Base-by-base conservation (phyloP, 2,797 vertebrate species). In the Sebastes nivosus region DNA sequence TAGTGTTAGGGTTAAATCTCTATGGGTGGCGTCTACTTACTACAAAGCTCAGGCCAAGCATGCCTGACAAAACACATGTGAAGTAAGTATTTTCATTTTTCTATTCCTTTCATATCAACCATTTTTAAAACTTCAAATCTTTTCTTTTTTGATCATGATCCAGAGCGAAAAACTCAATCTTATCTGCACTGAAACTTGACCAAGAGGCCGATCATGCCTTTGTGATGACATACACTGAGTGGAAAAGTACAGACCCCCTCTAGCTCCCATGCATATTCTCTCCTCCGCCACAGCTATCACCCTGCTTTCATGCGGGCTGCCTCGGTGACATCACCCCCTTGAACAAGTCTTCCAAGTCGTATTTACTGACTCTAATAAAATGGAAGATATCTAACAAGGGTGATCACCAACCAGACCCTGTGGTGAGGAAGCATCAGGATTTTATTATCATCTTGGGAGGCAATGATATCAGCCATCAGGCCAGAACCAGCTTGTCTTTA, bases 201-300 rank as follows among this genome's bases (percentile, higher is more conserved):
- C 89, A 82, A 79, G 81, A 72, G 81, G 87, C 89, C 79, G 34
- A 91, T 93, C 89, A 91, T 94, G 82, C 93, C 89, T 94, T 87
- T 87, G 89, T 74, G 90, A 92, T 94, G 93, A 94, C 93, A 94
- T 84, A 85, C 32, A 74, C 82, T 36, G 16, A 92, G 89, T 93
- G 93, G 93, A 94, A 94, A 95, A 93, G 87, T 93, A 94, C 94
- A 93, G 90, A 90, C 88, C 88, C 91, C 90, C 82, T 81, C 80
- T 58, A 81, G 82, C 90, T 83, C 80, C 75, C 72, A 88, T 89
- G 79, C 79, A 83, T 88, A 88, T 85, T 88, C 89, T 91, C 80
- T 90, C 82, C 90, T 91, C 75, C 18, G 14, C 88, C 81, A 20
- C 88, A 89, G 90, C 86, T 87, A 88, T 92, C 90, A 46, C 81